Evolutionary conservation across 2,888 invertebrate genomes (phyloP).

Genomic region (Dicranocentrus wangi): DNA sequence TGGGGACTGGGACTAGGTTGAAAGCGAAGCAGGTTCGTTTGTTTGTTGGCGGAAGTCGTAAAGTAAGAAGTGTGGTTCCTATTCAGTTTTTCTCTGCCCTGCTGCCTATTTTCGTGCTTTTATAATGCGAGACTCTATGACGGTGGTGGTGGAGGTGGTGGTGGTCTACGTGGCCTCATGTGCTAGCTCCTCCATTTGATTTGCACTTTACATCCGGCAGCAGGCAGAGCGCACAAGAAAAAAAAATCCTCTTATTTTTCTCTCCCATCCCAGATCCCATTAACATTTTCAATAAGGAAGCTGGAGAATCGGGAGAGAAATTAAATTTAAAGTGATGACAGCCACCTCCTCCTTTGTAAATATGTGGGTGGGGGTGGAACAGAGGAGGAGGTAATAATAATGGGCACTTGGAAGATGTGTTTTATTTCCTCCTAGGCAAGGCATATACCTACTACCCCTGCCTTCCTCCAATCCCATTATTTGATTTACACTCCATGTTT

Average conservation of each 20-base stretch:
- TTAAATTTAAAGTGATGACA: slow-evolving; percentile 1
- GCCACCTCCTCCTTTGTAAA: background rate
- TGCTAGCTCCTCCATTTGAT: no score
- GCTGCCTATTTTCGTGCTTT: no score
- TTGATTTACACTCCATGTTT: no score
- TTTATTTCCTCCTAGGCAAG: background rate
- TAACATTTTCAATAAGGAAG: background rate
- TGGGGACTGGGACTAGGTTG: background rate
- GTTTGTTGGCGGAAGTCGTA: background rate
- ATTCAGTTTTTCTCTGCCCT: no score
- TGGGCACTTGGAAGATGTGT: no score
- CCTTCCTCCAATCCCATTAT: no score
- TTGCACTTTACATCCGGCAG: no score
- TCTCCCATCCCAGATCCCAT: background rate
- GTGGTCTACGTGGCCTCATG: background rate
- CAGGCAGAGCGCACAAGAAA: background rate
- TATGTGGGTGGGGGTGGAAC: no score
- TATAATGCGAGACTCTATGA: no score
- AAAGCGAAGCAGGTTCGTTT: background rate
- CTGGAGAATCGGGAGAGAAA: background rate
- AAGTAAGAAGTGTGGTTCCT: no score
- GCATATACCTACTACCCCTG: background rate
- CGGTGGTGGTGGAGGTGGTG: background rate
- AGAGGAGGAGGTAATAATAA: no score
- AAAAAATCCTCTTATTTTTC: background rate